Conservation (phyloP, 2,888 invertebrate species). For the Teleiodes luculella region DNA sequence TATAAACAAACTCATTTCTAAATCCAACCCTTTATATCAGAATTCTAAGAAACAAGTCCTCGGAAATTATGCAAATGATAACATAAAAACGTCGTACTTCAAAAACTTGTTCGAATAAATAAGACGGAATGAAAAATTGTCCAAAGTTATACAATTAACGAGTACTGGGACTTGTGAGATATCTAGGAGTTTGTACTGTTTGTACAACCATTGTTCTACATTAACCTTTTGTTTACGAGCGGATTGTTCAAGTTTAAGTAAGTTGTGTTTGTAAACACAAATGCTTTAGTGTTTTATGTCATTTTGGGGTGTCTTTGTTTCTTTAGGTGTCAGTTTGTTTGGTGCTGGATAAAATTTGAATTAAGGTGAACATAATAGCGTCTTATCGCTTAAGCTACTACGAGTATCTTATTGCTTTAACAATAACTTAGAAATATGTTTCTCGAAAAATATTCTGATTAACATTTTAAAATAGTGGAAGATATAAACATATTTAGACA, state of each 20-base stretch:
- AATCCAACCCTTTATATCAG: neutral
- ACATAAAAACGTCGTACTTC: neutral
- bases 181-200: neutral
- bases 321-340: no score
- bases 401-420: no score
- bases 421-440: no score
- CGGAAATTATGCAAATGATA: constrained; percentile 8
- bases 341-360: no score
- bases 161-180: neutral
- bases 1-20: neutral
- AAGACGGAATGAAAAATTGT: constrained; percentile 5
- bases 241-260: neutral
- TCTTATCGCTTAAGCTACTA: no score
- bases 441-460: no score
- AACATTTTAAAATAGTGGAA: no score
- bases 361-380: no score
- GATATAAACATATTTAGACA: no score
- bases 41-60: neutral
- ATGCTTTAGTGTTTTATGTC: neutral
- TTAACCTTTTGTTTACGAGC: constrained; percentile 2
- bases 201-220: neutral
- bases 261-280: neutral
- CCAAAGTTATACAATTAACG: constrained; percentile 5
- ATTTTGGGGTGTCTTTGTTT: neutral
- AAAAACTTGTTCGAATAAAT: constrained; percentile 9